phyloP scores from a whole-genome alignment of 2,113 vertebrate genomes.

The Pheucticus melanocephalus region DNA sequence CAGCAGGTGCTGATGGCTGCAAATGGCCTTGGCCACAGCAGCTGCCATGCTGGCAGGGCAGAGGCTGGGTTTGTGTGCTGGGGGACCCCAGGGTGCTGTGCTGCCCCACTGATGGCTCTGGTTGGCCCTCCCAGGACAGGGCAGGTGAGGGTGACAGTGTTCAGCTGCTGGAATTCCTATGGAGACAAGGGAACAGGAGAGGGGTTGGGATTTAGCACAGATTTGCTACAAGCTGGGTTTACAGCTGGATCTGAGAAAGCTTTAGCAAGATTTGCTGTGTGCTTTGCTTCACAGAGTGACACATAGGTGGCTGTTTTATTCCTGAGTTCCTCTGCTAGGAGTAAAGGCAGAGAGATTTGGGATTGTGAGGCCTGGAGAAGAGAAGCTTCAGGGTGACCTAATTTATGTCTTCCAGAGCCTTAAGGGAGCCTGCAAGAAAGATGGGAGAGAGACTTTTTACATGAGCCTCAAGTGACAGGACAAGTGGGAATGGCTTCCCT shows the following conservation, averaged over 20 bases:
- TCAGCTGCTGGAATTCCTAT: not conserved
- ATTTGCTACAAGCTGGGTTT: not conserved
- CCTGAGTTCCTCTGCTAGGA: not conserved
- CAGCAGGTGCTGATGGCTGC: not conserved
- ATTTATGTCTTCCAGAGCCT: not conserved
- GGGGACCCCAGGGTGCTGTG: not conserved
- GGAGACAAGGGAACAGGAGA: not conserved
- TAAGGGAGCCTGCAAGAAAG: not conserved
- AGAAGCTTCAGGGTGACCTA: not conserved
- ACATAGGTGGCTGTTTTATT: rapidly evolving
- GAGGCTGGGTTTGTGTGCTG: constrained; percentile 45
- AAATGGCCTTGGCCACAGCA: not conserved
- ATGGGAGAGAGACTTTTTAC: not conserved
- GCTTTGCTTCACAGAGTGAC: not conserved
- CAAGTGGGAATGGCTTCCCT: not conserved
- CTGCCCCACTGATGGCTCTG: not conserved
- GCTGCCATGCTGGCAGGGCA: not conserved
- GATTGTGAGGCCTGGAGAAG: not conserved
- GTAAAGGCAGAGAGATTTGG: not conserved
- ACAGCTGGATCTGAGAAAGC: not conserved
- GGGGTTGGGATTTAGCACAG: not conserved
- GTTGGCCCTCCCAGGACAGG: not conserved
- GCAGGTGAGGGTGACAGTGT: not conserved
- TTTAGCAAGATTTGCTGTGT: not conserved
- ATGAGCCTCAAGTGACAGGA: not conserved